These are phyloP conservation scores for Ennomos quercinarius DNA, from an alignment of 2,888 invertebrate species.

Conservation along the genomic window DNA sequence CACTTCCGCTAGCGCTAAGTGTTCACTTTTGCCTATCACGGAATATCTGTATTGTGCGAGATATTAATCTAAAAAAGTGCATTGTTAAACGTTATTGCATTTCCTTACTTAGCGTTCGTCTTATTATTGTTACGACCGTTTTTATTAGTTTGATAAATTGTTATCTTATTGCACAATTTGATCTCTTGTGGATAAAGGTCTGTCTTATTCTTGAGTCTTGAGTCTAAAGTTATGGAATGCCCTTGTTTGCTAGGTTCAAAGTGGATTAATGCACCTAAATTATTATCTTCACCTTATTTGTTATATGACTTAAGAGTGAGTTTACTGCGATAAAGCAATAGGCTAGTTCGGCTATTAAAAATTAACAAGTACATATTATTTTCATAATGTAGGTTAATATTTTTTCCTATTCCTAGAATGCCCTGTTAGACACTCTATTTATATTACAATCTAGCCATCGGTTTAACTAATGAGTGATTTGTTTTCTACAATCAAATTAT, in stretches of 20 bases:
- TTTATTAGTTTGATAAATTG: background rate
- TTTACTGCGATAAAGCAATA: too few relatives aligned
- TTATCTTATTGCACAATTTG: background rate
- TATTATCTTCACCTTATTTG: constrained; percentile 32
- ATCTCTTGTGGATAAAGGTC: too few relatives aligned
- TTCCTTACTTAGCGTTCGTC: constrained; percentile 24
- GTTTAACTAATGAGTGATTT: too few relatives aligned
- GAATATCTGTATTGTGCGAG: constrained; percentile 31
- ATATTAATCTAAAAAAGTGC: constrained; percentile 32
- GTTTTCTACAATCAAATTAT: too few relatives aligned
- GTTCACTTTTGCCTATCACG: constrained; percentile 36
- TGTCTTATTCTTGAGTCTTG: too few relatives aligned
- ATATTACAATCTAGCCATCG: too few relatives aligned
- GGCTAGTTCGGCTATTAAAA: too few relatives aligned
- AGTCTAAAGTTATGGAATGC: background rate
- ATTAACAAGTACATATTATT: too few relatives aligned
- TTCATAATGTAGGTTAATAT: too few relatives aligned
- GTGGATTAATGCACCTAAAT: constrained; percentile 15
- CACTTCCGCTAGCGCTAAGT: constrained; percentile 62
- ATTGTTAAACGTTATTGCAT: constrained; percentile 27
- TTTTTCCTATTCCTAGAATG: too few relatives aligned
- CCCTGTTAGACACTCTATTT: too few relatives aligned
- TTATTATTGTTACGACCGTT: constrained; percentile 8
- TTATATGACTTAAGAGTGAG: constrained; percentile 26
- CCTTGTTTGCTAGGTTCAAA: constrained; percentile 7